These are phyloP conservation scores for Smutsia gigantea DNA, from an alignment of 2,797 vertebrate genomes.

Conservation along the genomic window DNA sequence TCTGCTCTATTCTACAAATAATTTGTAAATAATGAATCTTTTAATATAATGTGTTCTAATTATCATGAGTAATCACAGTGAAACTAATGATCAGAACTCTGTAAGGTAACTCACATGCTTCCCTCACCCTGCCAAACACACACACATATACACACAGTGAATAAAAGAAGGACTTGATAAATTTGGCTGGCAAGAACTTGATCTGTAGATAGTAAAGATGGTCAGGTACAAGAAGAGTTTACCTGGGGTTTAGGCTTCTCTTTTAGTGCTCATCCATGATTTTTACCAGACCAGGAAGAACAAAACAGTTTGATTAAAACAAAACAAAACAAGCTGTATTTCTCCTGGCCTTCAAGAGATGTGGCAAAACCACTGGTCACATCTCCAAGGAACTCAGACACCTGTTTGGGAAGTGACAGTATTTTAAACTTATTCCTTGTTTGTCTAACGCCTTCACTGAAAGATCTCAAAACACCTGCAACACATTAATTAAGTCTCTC, in stretches of 20 bases:
- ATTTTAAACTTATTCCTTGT: conserved; percentile 52
- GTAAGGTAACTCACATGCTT: not conserved
- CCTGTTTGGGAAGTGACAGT: conserved; percentile 44
- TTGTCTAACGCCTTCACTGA: conserved; percentile 58
- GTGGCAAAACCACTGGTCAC: not conserved
- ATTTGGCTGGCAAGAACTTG: conserved; percentile 22
- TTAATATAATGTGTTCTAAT: conserved; percentile 40
- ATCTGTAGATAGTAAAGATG: conserved; percentile 1
- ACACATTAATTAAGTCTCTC: conserved; percentile 64
- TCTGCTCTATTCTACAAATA: conserved; percentile 41
- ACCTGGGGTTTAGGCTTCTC: not conserved
- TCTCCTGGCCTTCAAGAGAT: conserved; percentile 29
- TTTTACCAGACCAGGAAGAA: conserved; percentile 16
- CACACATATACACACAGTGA: not conserved
- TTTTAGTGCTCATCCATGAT: not conserved
- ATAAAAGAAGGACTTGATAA: not conserved
- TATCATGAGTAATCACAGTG: conserved; percentile 14
- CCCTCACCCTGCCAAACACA: not conserved
- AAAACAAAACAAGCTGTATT: conserved; percentile 49
- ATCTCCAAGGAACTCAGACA: conserved; percentile 13
- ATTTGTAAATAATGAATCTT: conserved; percentile 16
- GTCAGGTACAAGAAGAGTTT: conserved; percentile 11
- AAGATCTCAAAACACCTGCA: conserved; percentile 53
- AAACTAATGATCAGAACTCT: conserved; percentile 48
- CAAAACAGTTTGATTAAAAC: not conserved